These are phyloP conservation scores for Altica lythri DNA, from an alignment of 2,888 invertebrate genomes.

Conservation along the genomic window DNA sequence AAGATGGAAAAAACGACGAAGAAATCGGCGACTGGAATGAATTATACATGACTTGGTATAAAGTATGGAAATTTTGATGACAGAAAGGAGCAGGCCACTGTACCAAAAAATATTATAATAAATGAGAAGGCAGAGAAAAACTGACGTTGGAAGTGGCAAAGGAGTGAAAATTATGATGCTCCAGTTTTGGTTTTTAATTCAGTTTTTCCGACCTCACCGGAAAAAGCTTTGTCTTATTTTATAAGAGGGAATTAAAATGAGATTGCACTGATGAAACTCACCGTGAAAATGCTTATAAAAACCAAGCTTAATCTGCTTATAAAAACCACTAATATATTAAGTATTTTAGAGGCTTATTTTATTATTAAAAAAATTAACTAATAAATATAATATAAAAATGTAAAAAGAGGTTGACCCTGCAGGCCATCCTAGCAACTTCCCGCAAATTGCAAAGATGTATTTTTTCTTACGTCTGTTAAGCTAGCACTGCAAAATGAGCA, in stretches of 20 bases:
- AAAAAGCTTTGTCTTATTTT: not conserved
- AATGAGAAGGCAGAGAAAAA: constrained; percentile 33
- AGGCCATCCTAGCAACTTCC: too few species aligned
- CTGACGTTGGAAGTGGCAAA: constrained; percentile 19
- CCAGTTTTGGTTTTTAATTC: constrained; percentile 7
- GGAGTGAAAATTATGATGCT: constrained; percentile 21
- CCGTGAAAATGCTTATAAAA: too few species aligned
- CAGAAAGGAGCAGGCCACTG: constrained; percentile 40
- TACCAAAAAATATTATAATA: constrained; percentile 37
- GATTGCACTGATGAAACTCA: not conserved
- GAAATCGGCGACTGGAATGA: constrained; percentile 50
- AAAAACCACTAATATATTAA: too few species aligned
- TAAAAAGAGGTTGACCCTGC: too few species aligned
- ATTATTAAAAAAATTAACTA: too few species aligned
- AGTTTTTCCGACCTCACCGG: not conserved
- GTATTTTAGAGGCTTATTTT: too few species aligned
- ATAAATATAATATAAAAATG: too few species aligned
- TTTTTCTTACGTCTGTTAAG: too few species aligned
- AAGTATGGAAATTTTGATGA: constrained; percentile 54
- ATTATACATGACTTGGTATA: constrained; percentile 55
- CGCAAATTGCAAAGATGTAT: too few species aligned
- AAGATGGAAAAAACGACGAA: constrained; percentile 35
- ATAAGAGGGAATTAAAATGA: not conserved
- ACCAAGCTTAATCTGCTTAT: too few species aligned
- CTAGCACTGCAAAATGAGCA: too few species aligned